Percentiles rank a stretch among this genome's conserved stretches.
Conservation (phyloP, 2,888 invertebrate genomes). For the Tetragonula carbonaria region DNA sequence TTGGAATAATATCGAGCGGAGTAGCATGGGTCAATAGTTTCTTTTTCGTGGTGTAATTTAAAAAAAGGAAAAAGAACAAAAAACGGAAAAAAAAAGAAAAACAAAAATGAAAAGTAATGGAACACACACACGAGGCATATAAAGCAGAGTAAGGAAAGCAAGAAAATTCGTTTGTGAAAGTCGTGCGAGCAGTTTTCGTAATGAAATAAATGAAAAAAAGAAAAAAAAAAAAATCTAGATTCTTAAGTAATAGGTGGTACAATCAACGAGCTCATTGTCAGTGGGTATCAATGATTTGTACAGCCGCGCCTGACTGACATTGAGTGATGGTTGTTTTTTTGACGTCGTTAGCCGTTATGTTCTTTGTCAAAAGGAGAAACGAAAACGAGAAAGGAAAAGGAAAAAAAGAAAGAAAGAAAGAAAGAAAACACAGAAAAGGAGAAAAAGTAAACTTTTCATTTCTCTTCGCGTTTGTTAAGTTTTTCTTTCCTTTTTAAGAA, state of each 20-base stretch:
- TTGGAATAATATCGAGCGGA: conserved; percentile 59
- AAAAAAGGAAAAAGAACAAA: conserved; percentile 1
- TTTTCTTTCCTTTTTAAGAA: conserved; percentile 47
- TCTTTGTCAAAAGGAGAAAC: conserved; percentile 56
- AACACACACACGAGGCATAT: no score
- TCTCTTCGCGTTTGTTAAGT: conserved; percentile 62
- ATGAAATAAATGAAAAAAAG: conserved; percentile 9
- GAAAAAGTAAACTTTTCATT: conserved; percentile 30
- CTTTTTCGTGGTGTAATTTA: conserved; percentile 63
- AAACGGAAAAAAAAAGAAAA: neutral
- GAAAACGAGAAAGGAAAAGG: conserved; percentile 20
- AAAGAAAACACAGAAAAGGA: conserved; percentile 24
- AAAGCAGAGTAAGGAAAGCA: no score
- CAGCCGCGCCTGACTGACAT: conserved; percentile 65
- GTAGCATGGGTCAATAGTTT: conserved; percentile 64
- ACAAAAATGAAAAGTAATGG: neutral
- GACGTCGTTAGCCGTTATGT: conserved; percentile 69
- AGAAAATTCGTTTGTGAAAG: conserved; percentile 59
- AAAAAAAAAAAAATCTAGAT: conserved; percentile 54
- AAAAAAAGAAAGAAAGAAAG: conserved; percentile 23
- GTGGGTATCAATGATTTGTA: conserved; percentile 67
- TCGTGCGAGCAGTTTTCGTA: conserved; percentile 65
- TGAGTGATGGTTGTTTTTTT: conserved; percentile 61
- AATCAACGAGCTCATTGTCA: conserved; percentile 66
- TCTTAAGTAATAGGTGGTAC: conserved; percentile 64